Evolutionary conservation across 2,113 vertebrate species (phyloP).

Genomic region (Cettia cetti): DNA sequence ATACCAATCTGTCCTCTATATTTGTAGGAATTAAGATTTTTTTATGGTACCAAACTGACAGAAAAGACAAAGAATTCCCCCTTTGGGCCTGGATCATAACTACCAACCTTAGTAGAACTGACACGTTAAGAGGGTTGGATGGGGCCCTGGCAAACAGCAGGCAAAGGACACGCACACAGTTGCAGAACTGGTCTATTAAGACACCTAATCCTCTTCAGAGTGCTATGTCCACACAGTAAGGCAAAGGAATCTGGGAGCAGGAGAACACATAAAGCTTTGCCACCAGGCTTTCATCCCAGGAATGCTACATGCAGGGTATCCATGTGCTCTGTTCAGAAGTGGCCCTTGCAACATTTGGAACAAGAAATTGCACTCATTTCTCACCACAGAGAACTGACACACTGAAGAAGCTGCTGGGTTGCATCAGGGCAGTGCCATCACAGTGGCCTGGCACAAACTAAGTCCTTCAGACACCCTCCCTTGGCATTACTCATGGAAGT

Average conservation of each 20-base stretch:
- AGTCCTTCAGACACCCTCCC: background rate
- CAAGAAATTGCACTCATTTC: background rate
- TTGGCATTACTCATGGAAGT: fast-evolving
- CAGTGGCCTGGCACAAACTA: background rate
- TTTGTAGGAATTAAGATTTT: background rate
- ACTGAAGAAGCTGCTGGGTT: background rate
- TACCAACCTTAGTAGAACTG: background rate
- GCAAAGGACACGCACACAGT: background rate
- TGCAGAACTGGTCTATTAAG: background rate
- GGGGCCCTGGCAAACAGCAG: background rate
- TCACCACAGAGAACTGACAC: background rate
- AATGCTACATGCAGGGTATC: background rate
- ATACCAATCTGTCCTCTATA: background rate
- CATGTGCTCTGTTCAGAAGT: background rate
- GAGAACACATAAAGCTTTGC: background rate
- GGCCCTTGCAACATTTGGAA: background rate
- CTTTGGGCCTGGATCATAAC: background rate
- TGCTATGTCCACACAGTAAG: background rate
- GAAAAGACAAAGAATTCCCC: background rate
- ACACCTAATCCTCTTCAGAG: background rate
- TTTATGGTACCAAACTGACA: background rate
- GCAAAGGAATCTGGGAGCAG: background rate
- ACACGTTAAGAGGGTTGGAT: fast-evolving
- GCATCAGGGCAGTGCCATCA: background rate
- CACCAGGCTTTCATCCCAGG: background rate